A percentile compares a stretch with the other conserved stretches of the same genome.
phyloP scores from a whole-genome alignment of 2,797 vertebrate genomes.

The Epinephelus malabaricus region DNA sequence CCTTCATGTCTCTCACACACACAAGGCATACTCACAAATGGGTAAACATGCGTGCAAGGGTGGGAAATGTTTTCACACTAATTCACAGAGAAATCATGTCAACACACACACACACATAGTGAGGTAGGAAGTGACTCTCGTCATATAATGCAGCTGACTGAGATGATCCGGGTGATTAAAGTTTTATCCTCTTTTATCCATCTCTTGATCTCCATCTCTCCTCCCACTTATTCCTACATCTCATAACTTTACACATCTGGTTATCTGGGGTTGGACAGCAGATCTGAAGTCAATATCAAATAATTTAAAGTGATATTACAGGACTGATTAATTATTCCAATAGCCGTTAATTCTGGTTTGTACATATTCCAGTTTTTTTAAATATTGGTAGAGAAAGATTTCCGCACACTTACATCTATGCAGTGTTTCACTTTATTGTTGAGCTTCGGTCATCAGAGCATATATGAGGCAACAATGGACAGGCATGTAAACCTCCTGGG shows the following conservation, averaged over 20 bases:
- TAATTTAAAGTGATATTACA: too few relatives aligned
- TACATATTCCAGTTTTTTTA: not conserved
- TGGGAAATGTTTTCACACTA: not conserved
- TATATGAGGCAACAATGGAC: too few relatives aligned
- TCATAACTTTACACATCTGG: slow-evolving; percentile 2
- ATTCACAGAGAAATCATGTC: not conserved
- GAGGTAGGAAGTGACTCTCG: slow-evolving; percentile 61
- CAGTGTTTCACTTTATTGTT: too few relatives aligned
- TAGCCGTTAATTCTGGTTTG: not conserved
- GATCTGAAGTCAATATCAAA: not conserved
- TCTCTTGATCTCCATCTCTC: slow-evolving; percentile 44
- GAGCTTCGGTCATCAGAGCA: too few relatives aligned
- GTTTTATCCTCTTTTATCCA: slow-evolving; percentile 73
- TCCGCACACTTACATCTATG: too few relatives aligned
- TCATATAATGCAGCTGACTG: slow-evolving; percentile 68
- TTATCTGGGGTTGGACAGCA: not conserved
- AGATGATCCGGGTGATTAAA: slow-evolving; percentile 88
- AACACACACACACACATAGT: slow-evolving; percentile 2
- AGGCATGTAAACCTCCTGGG: too few relatives aligned
- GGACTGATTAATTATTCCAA: not conserved
- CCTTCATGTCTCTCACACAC: not conserved
- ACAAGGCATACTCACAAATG: not conserved
- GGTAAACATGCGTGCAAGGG: not conserved
- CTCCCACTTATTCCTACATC: slow-evolving; percentile 24
- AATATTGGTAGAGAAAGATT: too few relatives aligned